These are phyloP conservation scores for Alauda arvensis DNA, from an alignment of 2,797 vertebrate species.

Conservation along the genomic window DNA sequence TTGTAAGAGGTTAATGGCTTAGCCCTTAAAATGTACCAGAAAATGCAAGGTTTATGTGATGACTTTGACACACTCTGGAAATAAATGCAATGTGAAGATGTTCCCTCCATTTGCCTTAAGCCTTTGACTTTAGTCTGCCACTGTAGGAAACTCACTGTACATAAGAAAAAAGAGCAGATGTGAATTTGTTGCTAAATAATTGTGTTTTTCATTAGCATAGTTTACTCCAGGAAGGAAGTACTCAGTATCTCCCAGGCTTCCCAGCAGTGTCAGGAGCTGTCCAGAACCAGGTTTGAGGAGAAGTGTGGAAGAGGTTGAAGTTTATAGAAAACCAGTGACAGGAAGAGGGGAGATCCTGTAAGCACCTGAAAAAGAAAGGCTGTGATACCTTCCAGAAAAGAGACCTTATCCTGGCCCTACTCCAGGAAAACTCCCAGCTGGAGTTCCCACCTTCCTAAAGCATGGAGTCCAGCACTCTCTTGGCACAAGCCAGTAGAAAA, in stretches of 20 bases:
- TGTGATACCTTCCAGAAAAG: not conserved
- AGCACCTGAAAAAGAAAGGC: not conserved
- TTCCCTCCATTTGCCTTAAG: not conserved
- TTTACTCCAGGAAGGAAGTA: not conserved
- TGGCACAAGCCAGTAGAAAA: not conserved
- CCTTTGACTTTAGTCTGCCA: not conserved
- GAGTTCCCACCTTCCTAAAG: not conserved
- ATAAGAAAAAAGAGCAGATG: not conserved
- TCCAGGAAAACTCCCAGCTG: not conserved
- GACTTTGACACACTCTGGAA: not conserved
- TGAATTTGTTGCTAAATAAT: not conserved
- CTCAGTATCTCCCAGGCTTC: not conserved
- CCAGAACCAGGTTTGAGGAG: not conserved
- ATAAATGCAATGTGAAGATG: not conserved
- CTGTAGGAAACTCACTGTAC: not conserved
- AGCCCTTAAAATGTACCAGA: slow-evolving; percentile 21
- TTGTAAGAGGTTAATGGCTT: not conserved
- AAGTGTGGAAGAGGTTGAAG: not conserved
- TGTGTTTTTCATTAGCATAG: not conserved
- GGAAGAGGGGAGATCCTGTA: not conserved
- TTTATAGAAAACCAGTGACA: not conserved
- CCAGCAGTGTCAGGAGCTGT: not conserved
- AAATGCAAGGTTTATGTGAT: slow-evolving; percentile 4
- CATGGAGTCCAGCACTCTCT: not conserved
- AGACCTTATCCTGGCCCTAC: not conserved